A percentile compares a stretch with the other conserved stretches of the same genome.
Conservation (phyloP, 1,140 invertebrate genomes). For the Eufriesea mexicana region DNA sequence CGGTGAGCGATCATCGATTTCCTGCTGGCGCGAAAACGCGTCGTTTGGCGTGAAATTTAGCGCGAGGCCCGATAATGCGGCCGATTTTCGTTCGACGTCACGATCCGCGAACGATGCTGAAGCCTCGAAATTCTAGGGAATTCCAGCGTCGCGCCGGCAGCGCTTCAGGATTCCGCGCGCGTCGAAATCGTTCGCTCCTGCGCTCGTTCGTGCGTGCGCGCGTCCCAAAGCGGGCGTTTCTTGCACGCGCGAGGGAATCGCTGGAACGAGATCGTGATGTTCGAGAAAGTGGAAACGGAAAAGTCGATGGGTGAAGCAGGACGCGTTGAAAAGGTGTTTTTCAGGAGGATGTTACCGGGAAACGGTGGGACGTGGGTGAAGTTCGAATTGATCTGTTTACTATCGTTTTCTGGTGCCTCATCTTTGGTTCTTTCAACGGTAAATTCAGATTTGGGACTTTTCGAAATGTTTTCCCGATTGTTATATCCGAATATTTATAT, state of each 20-base stretch:
- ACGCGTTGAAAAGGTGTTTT: too few relatives aligned
- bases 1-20: not conserved
- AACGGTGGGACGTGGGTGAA: too few relatives aligned
- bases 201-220: constrained; percentile 1
- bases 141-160: constrained; percentile 46
- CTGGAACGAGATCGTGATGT: not conserved
- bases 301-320: not conserved
- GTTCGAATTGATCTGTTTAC: too few relatives aligned
- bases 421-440: too few relatives aligned
- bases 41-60: not conserved
- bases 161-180: constrained; percentile 55
- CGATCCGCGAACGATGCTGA: constrained; percentile 19
- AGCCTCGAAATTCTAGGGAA: constrained; percentile 57
- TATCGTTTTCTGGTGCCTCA: too few relatives aligned
- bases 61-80: constrained; percentile 22
- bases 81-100: constrained; percentile 49
- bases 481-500: too few relatives aligned
- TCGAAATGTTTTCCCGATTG: too few relatives aligned
- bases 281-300: not conserved
- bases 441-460: too few relatives aligned
- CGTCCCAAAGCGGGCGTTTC: not conserved
- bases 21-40: not conserved
- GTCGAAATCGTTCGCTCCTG: constrained; percentile 54
- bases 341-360: too few relatives aligned
- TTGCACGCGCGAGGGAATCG: not conserved